Conservation (phyloP, 2,888 invertebrate species). For the Agrilus cyanescens region DNA sequence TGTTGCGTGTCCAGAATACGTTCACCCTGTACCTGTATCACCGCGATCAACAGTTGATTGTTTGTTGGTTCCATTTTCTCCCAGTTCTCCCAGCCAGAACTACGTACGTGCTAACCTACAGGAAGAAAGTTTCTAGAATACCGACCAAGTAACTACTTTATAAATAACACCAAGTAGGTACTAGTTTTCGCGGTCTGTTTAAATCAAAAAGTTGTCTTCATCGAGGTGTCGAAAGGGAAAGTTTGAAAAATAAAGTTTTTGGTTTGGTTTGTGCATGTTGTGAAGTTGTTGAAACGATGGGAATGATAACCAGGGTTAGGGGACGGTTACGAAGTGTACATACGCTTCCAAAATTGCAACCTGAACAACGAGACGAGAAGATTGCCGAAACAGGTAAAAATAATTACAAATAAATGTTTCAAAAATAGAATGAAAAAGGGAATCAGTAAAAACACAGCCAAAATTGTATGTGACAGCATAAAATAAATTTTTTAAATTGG, state of each 20-base stretch:
- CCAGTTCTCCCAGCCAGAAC: too few species aligned
- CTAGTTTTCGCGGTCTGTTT: neutral
- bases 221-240: neutral
- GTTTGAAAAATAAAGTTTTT: slow-evolving; percentile 1
- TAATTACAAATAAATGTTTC: too few species aligned
- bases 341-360: slow-evolving; percentile 50
- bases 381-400: slow-evolving; percentile 53
- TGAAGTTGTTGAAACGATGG: slow-evolving; percentile 37
- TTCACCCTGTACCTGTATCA: neutral
- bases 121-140: too few species aligned
- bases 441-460: too few species aligned
- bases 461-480: too few species aligned
- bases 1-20: neutral
- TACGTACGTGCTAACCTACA: too few species aligned
- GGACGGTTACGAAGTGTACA: slow-evolving; percentile 45
- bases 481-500: too few species aligned
- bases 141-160: too few species aligned
- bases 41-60: neutral
- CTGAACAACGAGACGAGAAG: slow-evolving; percentile 52
- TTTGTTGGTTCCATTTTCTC: too few species aligned
- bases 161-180: neutral
- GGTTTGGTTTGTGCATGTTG: slow-evolving; percentile 6
- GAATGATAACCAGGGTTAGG: slow-evolving; percentile 59
- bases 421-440: too few species aligned
- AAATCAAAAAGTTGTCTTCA: slow-evolving; percentile 2